Percentiles rank a stretch among this genome's conserved stretches.
These are phyloP conservation scores for Cylindroiulus punctatus DNA, from an alignment of 2,888 invertebrate species.

Conservation along the genomic window DNA sequence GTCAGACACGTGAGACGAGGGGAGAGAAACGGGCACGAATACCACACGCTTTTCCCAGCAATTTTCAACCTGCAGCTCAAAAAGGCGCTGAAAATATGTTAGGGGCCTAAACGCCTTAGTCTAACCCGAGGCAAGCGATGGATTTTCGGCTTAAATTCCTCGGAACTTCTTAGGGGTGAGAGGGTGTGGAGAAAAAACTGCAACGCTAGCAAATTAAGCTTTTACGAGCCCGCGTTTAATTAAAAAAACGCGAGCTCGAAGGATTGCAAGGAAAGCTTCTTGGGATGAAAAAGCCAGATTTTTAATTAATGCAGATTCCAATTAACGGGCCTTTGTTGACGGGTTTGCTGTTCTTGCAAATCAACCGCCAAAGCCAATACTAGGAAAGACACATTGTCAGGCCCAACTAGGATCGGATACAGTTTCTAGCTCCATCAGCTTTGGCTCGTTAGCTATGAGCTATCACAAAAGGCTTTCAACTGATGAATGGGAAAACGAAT, in stretches of 20 bases:
- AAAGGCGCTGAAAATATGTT: too few relatives aligned
- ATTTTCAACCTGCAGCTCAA: neutral
- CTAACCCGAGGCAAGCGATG: too few relatives aligned
- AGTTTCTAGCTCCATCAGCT: too few relatives aligned
- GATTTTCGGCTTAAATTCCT: too few relatives aligned
- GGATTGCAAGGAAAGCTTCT: neutral
- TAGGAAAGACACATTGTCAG: too few relatives aligned
- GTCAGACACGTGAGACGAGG: neutral
- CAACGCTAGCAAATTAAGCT: neutral
- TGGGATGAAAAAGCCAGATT: neutral
- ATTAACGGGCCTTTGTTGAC: neutral
- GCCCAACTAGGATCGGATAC: too few relatives aligned
- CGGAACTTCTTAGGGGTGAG: neutral
- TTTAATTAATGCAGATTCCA: conserved; percentile 13
- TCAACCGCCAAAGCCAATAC: too few relatives aligned
- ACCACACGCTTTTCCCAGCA: neutral
- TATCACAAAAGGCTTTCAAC: too few relatives aligned
- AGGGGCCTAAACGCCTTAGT: too few relatives aligned
- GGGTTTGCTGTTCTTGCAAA: neutral
- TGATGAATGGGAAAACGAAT: too few relatives aligned
- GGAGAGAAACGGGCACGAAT: neutral
- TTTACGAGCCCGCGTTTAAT: neutral
- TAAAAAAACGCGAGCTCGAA: neutral
- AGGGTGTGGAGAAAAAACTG: neutral
- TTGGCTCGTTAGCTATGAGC: too few relatives aligned